A percentile compares a stretch with the other conserved stretches of the same genome.
Evolutionary conservation across 2,113 vertebrate genomes (phyloP).

Genomic region (Ariopsis seemanni): DNA sequence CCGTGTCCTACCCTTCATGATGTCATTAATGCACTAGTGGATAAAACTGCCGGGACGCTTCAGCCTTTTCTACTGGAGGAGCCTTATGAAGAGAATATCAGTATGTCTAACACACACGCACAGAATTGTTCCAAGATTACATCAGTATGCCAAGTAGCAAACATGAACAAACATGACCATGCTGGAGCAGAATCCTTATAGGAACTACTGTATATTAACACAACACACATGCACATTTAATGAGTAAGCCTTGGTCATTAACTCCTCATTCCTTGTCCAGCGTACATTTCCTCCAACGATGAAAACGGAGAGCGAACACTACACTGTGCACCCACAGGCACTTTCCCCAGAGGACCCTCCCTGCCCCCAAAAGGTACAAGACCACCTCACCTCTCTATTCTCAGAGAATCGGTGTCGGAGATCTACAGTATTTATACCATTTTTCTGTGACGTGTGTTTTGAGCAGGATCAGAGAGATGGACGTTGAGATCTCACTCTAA

Average conservation of each 20-base stretch:
- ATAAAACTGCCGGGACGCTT: constrained; percentile 76
- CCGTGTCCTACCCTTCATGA: constrained; percentile 79
- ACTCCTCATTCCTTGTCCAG: constrained; percentile 57
- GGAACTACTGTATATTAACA: neutral
- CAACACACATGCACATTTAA: neutral
- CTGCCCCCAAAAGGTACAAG: constrained; percentile 74
- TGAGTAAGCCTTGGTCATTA: neutral
- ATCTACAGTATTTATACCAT: neutral
- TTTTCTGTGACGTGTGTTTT: neutral
- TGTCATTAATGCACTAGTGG: constrained; percentile 80
- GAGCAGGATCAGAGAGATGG: constrained; percentile 49
- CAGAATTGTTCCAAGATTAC: neutral
- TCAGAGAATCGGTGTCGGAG: neutral
- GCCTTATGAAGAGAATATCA: constrained; percentile 84
- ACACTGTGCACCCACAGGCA: constrained; percentile 69
- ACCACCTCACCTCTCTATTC: too few relatives aligned
- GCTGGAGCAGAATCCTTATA: neutral
- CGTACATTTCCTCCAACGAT: constrained; percentile 76
- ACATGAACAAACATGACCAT: neutral
- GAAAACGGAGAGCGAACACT: constrained; percentile 79
- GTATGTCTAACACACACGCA: constrained; percentile 61
- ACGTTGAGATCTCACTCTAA: constrained; percentile 48
- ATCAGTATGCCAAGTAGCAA: neutral
- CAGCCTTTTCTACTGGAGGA: constrained; percentile 80
- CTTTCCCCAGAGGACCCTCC: constrained; percentile 63